Conservation (phyloP, 1,140 invertebrate species). For the Brachionus plicatilis region DNA sequence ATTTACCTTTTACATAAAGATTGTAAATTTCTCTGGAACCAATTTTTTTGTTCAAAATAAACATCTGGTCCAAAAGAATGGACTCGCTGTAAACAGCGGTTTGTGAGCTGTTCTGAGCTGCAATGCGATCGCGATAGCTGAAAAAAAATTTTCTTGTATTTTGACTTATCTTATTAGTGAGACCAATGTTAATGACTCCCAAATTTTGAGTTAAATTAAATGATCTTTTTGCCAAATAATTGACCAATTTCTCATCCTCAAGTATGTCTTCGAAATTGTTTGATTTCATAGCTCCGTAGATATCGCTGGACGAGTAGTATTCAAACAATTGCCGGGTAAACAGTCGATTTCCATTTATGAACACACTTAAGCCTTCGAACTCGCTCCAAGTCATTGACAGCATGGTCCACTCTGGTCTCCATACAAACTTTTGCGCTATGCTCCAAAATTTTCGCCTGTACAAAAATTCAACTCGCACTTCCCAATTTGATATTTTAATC, state of each 20-base stretch:
- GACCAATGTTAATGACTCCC: neutral
- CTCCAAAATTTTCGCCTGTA: slow-evolving; percentile 7
- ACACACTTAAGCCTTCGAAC: slow-evolving; percentile 16
- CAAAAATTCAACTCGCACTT: slow-evolving; percentile 13
- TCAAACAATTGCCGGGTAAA: slow-evolving; percentile 1
- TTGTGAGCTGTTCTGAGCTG: neutral
- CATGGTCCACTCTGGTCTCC: slow-evolving; percentile 29
- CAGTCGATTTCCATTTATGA: slow-evolving; percentile 5
- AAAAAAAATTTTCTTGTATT: neutral
- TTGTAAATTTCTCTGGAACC: neutral
- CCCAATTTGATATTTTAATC: slow-evolving; percentile 16
- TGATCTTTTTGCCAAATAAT: neutral
- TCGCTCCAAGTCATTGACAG: slow-evolving; percentile 21
- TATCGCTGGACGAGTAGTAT: slow-evolving; percentile 13
- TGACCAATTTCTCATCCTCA: neutral
- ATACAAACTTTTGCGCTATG: neutral
- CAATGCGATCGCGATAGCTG: neutral
- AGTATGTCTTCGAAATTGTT: neutral
- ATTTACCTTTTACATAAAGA: slow-evolving; percentile 33
- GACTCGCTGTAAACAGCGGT: neutral
- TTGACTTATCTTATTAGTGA: neutral
- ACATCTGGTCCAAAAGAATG: slow-evolving; percentile 23
- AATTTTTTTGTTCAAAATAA: neutral
- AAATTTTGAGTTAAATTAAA: neutral
- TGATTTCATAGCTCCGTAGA: neutral